Conservation (phyloP, 2,797 vertebrate species). For the Cetoscarus ocellatus region DNA sequence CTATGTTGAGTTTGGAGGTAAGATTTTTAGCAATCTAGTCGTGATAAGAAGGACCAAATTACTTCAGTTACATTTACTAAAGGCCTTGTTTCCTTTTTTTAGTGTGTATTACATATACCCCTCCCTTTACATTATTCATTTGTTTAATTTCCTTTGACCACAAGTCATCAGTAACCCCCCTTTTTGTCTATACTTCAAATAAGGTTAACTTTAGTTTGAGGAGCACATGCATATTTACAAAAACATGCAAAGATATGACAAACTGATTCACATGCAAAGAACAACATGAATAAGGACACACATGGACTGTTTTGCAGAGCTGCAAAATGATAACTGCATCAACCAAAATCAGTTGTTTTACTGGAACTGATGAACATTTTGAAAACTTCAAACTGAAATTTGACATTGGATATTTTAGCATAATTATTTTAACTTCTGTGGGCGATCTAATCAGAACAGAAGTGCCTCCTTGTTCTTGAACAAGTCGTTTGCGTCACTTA, state of each 20-base stretch:
- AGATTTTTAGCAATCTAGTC: no score
- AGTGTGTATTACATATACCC: no score
- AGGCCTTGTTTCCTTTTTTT: no score
- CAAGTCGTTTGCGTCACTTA: accelerated
- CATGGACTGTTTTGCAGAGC: slow-evolving; percentile 23
- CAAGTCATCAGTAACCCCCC: no score
- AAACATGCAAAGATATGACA: slow-evolving; percentile 39
- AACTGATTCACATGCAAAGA: slow-evolving; percentile 50
- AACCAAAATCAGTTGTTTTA: not conserved
- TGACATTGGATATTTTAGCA: not conserved
- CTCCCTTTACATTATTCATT: no score
- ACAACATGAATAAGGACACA: slow-evolving; percentile 41
- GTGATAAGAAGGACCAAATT: no score
- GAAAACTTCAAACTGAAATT: not conserved
- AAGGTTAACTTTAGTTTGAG: slow-evolving; percentile 17
- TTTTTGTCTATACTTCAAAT: slow-evolving; percentile 1
- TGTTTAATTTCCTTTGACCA: no score
- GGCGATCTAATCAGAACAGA: not conserved
- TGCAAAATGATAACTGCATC: slow-evolving; percentile 34
- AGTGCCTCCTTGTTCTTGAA: not conserved
- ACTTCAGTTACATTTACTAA: no score
- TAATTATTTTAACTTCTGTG: not conserved
- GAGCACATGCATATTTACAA: slow-evolving; percentile 50
- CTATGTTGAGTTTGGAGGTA: no score
- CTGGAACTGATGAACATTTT: not conserved